Conservation (phyloP, 2,113 vertebrate species). For the Sinosuthora webbiana region DNA sequence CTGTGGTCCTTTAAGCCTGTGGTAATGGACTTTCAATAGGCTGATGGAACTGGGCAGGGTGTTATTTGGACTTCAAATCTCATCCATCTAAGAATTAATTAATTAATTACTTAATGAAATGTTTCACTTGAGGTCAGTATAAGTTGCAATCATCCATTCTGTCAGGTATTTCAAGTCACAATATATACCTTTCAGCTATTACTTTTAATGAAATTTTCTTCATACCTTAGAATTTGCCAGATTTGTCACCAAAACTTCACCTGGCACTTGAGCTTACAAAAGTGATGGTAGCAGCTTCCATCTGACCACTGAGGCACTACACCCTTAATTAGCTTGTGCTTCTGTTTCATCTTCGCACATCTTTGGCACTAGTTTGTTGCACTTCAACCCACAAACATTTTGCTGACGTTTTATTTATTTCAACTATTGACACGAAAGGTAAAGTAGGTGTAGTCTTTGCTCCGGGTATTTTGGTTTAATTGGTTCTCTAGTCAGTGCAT, state of each 20-base stretch:
- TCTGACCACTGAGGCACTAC: not conserved
- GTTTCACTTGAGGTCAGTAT: not conserved
- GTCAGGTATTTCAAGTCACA: not conserved
- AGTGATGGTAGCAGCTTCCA: accelerated
- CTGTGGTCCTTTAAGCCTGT: not conserved
- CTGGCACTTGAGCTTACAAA: not conserved
- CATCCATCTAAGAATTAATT: not conserved
- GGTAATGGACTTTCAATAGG: not conserved
- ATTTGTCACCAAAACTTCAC: not conserved
- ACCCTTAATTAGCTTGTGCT: not conserved
- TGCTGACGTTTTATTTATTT: not conserved
- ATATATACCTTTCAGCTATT: not conserved
- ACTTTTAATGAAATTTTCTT: not conserved
- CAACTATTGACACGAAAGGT: not conserved
- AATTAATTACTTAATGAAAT: not conserved
- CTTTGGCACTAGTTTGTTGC: not conserved
- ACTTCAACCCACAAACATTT: not conserved
- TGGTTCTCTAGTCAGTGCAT: not conserved
- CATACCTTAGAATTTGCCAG: not conserved
- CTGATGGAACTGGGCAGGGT: not conserved
- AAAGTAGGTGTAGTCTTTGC: not conserved
- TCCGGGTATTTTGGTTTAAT: not conserved
- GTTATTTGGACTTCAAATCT: not conserved
- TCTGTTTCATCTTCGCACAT: not conserved
- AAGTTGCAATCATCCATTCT: not conserved